A percentile compares a stretch with the other conserved stretches of the same genome.
These are phyloP conservation scores for Ethmia dodecea DNA, from an alignment of 2,888 invertebrate species.

Conservation along the genomic window DNA sequence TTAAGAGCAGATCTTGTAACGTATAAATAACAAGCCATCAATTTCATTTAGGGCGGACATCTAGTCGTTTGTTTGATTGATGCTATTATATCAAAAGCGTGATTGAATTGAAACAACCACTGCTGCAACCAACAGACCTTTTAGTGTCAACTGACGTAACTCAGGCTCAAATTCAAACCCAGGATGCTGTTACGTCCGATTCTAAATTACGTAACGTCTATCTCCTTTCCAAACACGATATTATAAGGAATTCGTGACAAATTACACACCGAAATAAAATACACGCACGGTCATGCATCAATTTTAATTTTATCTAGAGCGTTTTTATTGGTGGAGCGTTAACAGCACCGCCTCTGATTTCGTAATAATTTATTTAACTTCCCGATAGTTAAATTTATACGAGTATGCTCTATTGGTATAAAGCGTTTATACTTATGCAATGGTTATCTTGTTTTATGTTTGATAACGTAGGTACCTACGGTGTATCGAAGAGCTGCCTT, in stretches of 20 bases:
- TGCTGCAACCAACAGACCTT: too few species aligned
- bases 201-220: too few species aligned
- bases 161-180: not conserved
- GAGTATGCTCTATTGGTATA: not conserved
- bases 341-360: constrained; percentile 30
- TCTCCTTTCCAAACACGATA: constrained; percentile 25
- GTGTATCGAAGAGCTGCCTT: too few species aligned
- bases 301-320: constrained; percentile 37
- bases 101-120: too few species aligned
- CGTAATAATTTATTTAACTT: constrained; percentile 30
- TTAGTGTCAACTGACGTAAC: too few species aligned
- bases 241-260: constrained; percentile 33
- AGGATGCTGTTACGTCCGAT: too few species aligned
- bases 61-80: too few species aligned
- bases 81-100: too few species aligned
- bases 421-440: constrained; percentile 14
- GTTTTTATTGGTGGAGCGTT: constrained; percentile 43
- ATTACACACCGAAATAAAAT: constrained; percentile 18
- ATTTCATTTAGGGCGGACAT: too few species aligned
- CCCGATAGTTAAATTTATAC: constrained; percentile 23
- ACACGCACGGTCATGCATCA: constrained; percentile 32
- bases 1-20: too few species aligned
- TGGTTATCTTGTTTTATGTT: too few species aligned
- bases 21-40: too few species aligned
- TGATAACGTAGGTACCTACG: not conserved